Evolutionary conservation across 2,888 invertebrate species (phyloP), one percentile per base, ranked within the genome.

Genomic region (Drosophila lutescens): DNA sequence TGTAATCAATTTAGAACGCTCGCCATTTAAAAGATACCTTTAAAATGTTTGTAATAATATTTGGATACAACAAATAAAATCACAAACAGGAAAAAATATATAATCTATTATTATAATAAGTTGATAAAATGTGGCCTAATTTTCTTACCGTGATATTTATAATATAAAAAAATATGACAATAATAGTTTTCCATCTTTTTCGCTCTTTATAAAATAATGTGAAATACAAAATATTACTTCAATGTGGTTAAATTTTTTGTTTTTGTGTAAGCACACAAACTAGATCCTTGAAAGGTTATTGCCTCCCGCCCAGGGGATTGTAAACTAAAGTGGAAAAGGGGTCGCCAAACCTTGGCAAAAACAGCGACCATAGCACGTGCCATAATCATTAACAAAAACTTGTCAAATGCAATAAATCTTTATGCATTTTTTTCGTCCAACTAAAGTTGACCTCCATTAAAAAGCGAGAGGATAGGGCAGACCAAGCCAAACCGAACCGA

Each of bases 381-480:
- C 51, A 62, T 71, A 73, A 71, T 49, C 63, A 57, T 57, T 73
- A 62, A 56, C 56, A 62, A 51, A 66, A 77, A 60, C 74, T 65
- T 65, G 73, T 60, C 67, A 71, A 68, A 60, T 49, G 59, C 59
- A 47, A 74, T 60, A 65, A 63, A 74, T 76, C 56, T 62, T 72
- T 46, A 36, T 62, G 59, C 46, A 68, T 41, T 63, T 70, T 70
- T 65, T 58, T 54, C 20, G 32, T 46, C 51, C 60, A 41, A 54
- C 76, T 51, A 51, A 36, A 43, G 62, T 66, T 84, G 81, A 79
- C 88, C 88, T 81, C 82, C 59, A 68, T 55, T 47, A 23, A 53
- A 46, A 57, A 40, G 17, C 36, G 9, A 23, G 20, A n/a, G 32
- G 30, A 15, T 13, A 38, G 23, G 23, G 26, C 5, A 43, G 15